Evolutionary conservation across 2,797 vertebrate genomes (phyloP).

Genomic region (Carduelis carduelis): DNA sequence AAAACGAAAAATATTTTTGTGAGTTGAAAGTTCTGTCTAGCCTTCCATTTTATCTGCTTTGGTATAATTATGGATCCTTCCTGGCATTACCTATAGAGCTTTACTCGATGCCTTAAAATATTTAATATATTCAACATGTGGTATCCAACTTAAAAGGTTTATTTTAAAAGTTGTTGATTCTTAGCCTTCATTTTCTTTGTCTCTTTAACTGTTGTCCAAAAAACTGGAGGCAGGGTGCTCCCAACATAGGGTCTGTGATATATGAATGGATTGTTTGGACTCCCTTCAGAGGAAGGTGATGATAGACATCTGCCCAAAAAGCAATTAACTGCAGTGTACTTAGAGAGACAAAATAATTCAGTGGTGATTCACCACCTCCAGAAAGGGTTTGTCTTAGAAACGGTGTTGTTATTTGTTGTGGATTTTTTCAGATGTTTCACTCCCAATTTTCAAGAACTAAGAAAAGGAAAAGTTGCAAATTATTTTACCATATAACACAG

Average conservation of each 20-base stretch:
- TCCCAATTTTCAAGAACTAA: background rate
- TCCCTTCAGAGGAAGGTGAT: background rate
- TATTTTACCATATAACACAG: background rate
- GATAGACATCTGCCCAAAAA: conserved; percentile 25
- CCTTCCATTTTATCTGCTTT: background rate
- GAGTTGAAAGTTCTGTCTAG: background rate
- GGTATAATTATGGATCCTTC: background rate
- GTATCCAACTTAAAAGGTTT: background rate
- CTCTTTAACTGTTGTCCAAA: background rate
- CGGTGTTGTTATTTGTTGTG: background rate
- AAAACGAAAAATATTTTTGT: background rate
- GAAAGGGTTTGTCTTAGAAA: background rate
- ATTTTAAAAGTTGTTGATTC: background rate
- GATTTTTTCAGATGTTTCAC: background rate
- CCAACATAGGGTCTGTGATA: background rate
- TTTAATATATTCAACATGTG: background rate
- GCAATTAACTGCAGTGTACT: background rate
- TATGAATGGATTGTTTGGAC: background rate
- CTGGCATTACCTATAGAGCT: background rate
- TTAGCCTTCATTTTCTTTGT: background rate
- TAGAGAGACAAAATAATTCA: background rate
- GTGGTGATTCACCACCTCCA: background rate
- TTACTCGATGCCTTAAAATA: background rate
- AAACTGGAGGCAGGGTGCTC: background rate
- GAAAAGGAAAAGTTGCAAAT: background rate